A percentile compares a stretch with the other conserved stretches of the same genome.
Conservation (phyloP, 2,888 invertebrate genomes). For the Polymixis flavicincta region DNA sequence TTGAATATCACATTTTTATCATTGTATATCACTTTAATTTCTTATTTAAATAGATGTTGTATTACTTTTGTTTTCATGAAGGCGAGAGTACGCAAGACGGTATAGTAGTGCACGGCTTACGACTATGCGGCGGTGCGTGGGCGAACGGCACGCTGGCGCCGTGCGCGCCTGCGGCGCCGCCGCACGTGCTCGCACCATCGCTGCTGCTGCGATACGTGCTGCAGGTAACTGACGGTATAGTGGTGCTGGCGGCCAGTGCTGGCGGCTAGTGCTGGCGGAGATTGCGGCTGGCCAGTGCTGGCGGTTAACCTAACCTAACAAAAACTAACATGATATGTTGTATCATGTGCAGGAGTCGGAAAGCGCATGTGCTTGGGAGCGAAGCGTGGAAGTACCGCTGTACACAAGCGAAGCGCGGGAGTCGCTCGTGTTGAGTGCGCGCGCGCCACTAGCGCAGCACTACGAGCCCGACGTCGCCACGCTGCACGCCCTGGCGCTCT, state of each 20-base stretch:
- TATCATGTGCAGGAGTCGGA: conserved; percentile 40
- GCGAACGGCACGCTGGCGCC: conserved; percentile 67
- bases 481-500: conserved; percentile 81
- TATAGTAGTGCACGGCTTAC: conserved; percentile 75
- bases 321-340: neutral
- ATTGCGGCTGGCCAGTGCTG: no score
- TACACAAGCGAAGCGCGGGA: conserved; percentile 75
- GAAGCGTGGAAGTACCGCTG: conserved; percentile 75
- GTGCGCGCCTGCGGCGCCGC: conserved; percentile 66
- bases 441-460: conserved; percentile 76
- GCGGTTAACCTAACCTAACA: no score
- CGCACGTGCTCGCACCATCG: conserved; percentile 80
- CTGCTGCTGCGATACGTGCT: conserved; percentile 73
- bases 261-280: no score
- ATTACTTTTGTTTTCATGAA: conserved; percentile 1
- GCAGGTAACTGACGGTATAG: conserved; percentile 60
- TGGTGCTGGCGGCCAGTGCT: no score
- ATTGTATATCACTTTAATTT: no score
- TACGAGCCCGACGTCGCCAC: conserved; percentile 73
- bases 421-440: conserved; percentile 67
- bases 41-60: no score
- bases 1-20: no score
- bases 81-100: conserved; percentile 50
- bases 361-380: conserved; percentile 51
- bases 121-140: conserved; percentile 78